A percentile compares a stretch with the other conserved stretches of the same genome.
These are phyloP conservation scores for Sphaerophoria rueppellii DNA, from an alignment of 2,888 invertebrate species.

Conservation along the genomic window DNA sequence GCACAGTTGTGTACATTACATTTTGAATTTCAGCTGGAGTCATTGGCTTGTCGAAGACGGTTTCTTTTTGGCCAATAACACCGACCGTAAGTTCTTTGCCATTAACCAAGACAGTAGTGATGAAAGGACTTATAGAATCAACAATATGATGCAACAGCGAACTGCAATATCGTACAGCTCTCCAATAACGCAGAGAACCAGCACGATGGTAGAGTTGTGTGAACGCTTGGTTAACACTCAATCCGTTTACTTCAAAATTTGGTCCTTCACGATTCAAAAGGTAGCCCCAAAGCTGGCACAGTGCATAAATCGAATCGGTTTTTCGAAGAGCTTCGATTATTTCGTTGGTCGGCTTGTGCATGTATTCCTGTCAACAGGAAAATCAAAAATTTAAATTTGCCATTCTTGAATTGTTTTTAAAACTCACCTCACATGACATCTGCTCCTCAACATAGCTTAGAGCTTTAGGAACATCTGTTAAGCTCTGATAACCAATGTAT, in stretches of 20 bases:
- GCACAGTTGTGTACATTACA: constrained; percentile 94
- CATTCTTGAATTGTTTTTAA: neutral
- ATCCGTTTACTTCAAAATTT: constrained; percentile 87
- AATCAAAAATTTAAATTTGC: neutral
- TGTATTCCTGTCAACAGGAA: constrained; percentile 83
- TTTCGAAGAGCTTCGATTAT: constrained; percentile 88
- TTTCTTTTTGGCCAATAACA: constrained; percentile 96
- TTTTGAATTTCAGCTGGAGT: constrained; percentile 97
- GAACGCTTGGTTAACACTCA: constrained; percentile 87
- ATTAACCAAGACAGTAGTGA: constrained; percentile 98
- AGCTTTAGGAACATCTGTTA: constrained; percentile 96
- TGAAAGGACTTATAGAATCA: constrained; percentile 98
- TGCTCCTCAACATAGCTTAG: constrained; percentile 88
- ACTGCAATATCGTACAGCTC: constrained; percentile 96
- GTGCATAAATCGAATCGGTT: constrained; percentile 89
- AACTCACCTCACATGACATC: constrained; percentile 82
- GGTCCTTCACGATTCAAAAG: constrained; percentile 91
- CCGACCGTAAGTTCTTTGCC: constrained; percentile 98
- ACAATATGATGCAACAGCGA: constrained; percentile 96
- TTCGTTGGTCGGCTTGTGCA: constrained; percentile 87
- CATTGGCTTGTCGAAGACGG: constrained; percentile 98
- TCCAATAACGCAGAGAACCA: constrained; percentile 94
- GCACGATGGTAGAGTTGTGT: constrained; percentile 90
- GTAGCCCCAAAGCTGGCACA: constrained; percentile 92
- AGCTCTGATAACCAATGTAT: constrained; percentile 96